phyloP scores from a whole-genome alignment of 1,140 invertebrate genomes.

The Vanessa atalanta region DNA sequence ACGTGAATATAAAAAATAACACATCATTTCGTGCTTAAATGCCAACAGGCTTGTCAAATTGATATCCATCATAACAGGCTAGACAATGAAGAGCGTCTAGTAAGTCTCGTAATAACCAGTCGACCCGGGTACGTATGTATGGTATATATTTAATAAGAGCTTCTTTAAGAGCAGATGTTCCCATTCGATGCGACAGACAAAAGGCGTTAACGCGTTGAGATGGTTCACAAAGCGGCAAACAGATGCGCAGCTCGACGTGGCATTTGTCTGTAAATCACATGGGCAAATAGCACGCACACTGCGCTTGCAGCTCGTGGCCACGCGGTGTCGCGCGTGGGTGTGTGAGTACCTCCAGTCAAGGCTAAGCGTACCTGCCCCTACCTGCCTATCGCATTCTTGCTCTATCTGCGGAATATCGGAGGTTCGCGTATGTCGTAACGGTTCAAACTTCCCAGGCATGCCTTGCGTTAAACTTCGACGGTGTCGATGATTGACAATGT shows the following conservation, averaged over 20 bases:
- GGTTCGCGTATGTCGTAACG: slow-evolving; percentile 68
- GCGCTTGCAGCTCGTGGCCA: slow-evolving; percentile 36
- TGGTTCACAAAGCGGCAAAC: slow-evolving; percentile 67
- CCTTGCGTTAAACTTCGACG: slow-evolving; percentile 52
- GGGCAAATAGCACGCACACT: slow-evolving; percentile 69
- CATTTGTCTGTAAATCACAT: slow-evolving; percentile 78
- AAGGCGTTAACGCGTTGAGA: slow-evolving; percentile 72
- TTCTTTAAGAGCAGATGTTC: slow-evolving; percentile 70
- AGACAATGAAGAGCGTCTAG: slow-evolving; percentile 24
- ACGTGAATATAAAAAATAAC: neutral
- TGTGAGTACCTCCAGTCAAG: slow-evolving; percentile 57
- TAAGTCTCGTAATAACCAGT: slow-evolving; percentile 24
- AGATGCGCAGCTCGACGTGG: slow-evolving; percentile 68
- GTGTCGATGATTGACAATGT: slow-evolving; percentile 41
- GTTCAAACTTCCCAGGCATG: slow-evolving; percentile 52
- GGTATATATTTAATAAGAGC: slow-evolving; percentile 46
- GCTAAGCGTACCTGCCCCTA: slow-evolving; percentile 68
- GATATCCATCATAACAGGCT: slow-evolving; percentile 16
- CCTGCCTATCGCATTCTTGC: slow-evolving; percentile 74
- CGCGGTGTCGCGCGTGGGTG: slow-evolving; percentile 45
- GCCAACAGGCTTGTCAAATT: slow-evolving; percentile 17
- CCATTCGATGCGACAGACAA: slow-evolving; percentile 64
- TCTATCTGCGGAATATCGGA: slow-evolving; percentile 71
- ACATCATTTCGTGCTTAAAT: slow-evolving; percentile 11
- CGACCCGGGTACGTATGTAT: slow-evolving; percentile 22